These are phyloP conservation scores for Periphyllus acericola DNA, from an alignment of 2,888 invertebrate genomes.

Conservation along the genomic window DNA sequence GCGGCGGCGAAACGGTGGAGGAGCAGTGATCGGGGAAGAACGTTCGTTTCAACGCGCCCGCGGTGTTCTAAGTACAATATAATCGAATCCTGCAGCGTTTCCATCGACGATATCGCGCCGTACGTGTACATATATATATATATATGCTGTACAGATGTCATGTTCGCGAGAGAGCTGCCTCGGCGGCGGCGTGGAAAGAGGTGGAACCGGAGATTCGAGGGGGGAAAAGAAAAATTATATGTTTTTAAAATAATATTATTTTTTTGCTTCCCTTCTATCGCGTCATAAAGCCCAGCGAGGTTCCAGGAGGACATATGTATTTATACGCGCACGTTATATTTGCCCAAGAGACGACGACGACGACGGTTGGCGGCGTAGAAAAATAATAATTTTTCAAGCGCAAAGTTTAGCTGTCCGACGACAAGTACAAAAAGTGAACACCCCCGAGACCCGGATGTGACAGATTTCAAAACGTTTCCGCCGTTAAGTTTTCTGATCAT, in stretches of 20 bases:
- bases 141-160: background rate
- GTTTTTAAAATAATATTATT: background rate
- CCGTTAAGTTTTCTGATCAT: conserved; percentile 58
- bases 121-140: background rate
- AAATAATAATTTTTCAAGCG: conserved; percentile 57
- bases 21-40: background rate
- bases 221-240: background rate
- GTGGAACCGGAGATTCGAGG: background rate
- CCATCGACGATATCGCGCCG: background rate
- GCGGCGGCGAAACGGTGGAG: too few species aligned
- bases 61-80: background rate
- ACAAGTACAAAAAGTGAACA: conserved; percentile 57
- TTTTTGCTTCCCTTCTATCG: background rate
- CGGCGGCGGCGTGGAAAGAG: background rate
- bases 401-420: conserved; percentile 57
- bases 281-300: background rate
- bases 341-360: conserved; percentile 33
- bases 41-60: background rate
- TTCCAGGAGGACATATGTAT: background rate
- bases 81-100: background rate
- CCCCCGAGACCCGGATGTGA: conserved; percentile 58
- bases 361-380: background rate
- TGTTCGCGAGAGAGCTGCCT: background rate
- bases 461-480: conserved; percentile 57
- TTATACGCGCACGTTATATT: conserved; percentile 8